These are phyloP conservation scores for Coracias cyanogaster DNA, from an alignment of 2,797 vertebrate species.

Conservation along the genomic window DNA sequence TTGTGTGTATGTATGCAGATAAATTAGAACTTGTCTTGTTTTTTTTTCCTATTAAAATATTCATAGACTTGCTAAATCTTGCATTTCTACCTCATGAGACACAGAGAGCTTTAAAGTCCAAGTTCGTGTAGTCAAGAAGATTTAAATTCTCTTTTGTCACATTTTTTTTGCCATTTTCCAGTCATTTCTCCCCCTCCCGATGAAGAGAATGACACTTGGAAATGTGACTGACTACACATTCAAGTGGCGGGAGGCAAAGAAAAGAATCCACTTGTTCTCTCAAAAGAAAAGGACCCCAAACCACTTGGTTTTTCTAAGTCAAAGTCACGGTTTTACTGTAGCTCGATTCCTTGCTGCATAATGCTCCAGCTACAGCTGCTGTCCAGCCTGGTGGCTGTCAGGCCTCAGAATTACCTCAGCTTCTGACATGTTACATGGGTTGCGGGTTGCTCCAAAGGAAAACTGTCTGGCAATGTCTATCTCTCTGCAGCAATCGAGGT, in stretches of 20 bases:
- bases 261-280: neutral
- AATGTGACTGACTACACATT: neutral
- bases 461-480: accelerated
- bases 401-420: neutral
- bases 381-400: neutral
- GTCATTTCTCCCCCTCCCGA: neutral
- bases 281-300: neutral
- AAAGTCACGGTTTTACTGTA: neutral
- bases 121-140: neutral
- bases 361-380: neutral
- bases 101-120: neutral
- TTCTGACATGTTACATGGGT: neutral
- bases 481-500: neutral
- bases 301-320: neutral
- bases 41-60: neutral
- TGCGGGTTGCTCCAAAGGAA: neutral
- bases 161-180: neutral
- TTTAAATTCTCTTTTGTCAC: neutral
- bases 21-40: neutral
- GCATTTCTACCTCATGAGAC: neutral
- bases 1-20: neutral
- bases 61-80: neutral
- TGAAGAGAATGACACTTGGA: neutral
- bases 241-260: neutral
- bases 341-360: neutral